phyloP scores from a whole-genome alignment of 2,797 vertebrate genomes.

The Ceyx erithaca region DNA sequence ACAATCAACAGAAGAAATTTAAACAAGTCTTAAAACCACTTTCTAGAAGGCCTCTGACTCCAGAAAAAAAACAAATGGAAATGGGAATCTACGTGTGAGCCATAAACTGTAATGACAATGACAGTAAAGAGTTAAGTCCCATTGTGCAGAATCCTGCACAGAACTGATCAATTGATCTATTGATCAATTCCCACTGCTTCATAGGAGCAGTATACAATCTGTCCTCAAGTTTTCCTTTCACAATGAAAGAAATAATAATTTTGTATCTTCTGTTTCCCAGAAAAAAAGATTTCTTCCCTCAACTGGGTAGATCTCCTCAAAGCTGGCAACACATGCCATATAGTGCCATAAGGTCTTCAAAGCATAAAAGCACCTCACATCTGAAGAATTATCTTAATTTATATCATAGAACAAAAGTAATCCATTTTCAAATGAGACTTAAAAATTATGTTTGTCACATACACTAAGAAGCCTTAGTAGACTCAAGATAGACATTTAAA shows the following conservation, averaged over 20 bases:
- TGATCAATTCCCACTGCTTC: background rate
- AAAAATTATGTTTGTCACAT: too few species aligned
- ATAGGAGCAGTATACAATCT: background rate
- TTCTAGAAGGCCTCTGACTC: background rate
- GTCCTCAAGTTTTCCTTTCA: background rate
- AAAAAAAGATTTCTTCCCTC: background rate
- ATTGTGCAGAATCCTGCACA: background rate
- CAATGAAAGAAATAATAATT: background rate
- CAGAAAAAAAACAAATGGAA: background rate
- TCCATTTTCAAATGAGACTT: background rate
- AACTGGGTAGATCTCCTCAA: background rate
- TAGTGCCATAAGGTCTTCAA: background rate
- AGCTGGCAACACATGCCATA: background rate
- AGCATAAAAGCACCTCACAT: background rate
- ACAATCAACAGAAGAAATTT: background rate
- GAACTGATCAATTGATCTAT: background rate
- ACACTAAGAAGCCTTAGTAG: background rate
- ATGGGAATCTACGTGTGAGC: background rate
- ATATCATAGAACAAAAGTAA: background rate
- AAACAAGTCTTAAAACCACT: background rate
- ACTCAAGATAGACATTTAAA: background rate
- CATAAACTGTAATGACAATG: background rate
- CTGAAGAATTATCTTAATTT: background rate
- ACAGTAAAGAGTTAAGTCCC: background rate
- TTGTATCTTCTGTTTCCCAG: background rate